These are phyloP conservation scores for Dasypolia templi DNA, from an alignment of 2,888 invertebrate genomes.

Conservation along the genomic window DNA sequence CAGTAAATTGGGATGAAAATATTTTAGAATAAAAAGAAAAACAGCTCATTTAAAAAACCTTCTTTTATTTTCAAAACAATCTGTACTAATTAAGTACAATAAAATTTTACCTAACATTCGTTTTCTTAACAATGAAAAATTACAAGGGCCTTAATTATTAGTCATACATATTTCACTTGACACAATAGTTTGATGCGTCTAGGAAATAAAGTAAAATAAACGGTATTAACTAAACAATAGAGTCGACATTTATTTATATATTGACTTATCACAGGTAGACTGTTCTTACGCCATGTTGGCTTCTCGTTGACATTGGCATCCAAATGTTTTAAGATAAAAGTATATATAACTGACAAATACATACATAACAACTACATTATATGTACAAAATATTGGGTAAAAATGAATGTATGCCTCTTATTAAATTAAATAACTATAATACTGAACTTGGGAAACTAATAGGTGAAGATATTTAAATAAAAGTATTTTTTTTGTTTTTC, in stretches of 20 bases:
- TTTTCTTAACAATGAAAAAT: conserved; percentile 83
- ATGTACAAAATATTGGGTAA: conserved; percentile 49
- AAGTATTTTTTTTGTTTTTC: background rate
- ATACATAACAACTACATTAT: too few species aligned
- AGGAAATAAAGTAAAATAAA: conserved; percentile 55
- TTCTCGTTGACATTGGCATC: conserved; percentile 27
- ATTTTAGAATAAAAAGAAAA: conserved; percentile 27
- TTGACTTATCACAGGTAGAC: conserved; percentile 50
- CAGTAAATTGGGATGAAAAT: background rate
- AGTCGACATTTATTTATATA: conserved; percentile 57
- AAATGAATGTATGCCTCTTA: conserved; percentile 44
- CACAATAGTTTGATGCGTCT: conserved; percentile 65
- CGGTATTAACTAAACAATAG: conserved; percentile 48
- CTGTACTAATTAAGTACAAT: conserved; percentile 83
- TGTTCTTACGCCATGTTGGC: conserved; percentile 52
- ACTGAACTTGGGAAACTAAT: background rate
- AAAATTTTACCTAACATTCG: conserved; percentile 81
- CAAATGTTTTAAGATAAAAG: conserved; percentile 2
- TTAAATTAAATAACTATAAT: conserved; percentile 1
- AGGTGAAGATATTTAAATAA: background rate
- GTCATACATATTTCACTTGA: conserved; percentile 65
- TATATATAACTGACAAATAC: too few species aligned
- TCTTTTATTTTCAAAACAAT: conserved; percentile 86
- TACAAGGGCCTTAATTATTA: conserved; percentile 72
- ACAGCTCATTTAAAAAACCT: conserved; percentile 69